Conservation (phyloP, 30 jellyfish, hydroid and myxozoan genomes). For the Cassiopea andromeda region DNA sequence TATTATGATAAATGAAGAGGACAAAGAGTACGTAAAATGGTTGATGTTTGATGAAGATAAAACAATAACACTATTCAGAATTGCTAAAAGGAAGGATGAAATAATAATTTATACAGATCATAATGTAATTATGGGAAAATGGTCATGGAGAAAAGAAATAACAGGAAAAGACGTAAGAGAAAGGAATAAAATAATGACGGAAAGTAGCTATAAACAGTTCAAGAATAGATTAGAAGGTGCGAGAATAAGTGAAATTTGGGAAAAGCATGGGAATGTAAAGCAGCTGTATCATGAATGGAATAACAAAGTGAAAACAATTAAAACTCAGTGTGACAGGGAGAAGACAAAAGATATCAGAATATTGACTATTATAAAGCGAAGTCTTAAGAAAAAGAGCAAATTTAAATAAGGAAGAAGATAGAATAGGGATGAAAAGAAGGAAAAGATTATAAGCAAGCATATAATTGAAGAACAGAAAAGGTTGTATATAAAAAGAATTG, state of each 20-base stretch:
- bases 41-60: conserved; percentile 29
- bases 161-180: background rate
- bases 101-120: background rate
- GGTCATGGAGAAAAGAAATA: background rate
- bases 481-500: background rate
- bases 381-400: conserved; percentile 18
- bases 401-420: background rate
- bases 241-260: background rate
- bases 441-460: background rate
- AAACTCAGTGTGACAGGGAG: conserved; percentile 8
- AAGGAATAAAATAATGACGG: too few relatives aligned
- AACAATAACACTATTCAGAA: background rate
- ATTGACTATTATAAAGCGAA: conserved; percentile 13
- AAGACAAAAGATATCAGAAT: conserved; percentile 6
- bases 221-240: background rate
- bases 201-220: background rate
- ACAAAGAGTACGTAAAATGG: background rate
- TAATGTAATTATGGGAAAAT: background rate
- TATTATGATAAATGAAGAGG: conserved; percentile 15
- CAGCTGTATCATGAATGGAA: conserved; percentile 19
- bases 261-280: background rate
- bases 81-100: background rate
- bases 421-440: conserved; percentile 15
- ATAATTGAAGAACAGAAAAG: conserved; percentile 10
- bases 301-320: background rate